Percentiles rank a stretch among this genome's conserved stretches.
Evolutionary conservation across 2,888 invertebrate genomes (phyloP).

Genomic region (Apoda limacodes): DNA sequence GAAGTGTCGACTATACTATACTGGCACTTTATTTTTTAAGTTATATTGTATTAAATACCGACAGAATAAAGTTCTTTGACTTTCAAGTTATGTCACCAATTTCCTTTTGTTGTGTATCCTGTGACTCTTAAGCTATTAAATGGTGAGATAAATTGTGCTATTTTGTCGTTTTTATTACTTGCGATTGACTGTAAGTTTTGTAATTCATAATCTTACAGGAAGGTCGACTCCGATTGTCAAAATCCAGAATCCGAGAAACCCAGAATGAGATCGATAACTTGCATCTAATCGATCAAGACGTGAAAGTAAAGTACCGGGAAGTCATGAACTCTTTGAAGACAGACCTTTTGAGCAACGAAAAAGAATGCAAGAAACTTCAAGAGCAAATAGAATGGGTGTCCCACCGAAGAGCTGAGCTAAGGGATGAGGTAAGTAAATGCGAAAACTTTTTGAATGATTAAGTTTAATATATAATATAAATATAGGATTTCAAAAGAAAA

Average conservation of each 20-base stretch:
- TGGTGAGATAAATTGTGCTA: background rate
- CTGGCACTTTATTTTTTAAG: too few relatives aligned
- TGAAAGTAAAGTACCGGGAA: slow-evolving; percentile 39
- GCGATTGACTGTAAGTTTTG: background rate
- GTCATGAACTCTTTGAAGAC: slow-evolving; percentile 46
- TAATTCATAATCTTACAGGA: slow-evolving; percentile 36
- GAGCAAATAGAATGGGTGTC: slow-evolving; percentile 63
- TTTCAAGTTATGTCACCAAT: background rate
- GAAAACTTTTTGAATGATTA: background rate
- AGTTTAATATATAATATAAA: too few relatives aligned
- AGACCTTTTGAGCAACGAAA: slow-evolving; percentile 46
- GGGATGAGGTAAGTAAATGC: slow-evolving; percentile 39
- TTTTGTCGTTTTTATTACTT: too few relatives aligned
- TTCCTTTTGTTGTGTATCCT: background rate
- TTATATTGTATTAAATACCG: too few relatives aligned
- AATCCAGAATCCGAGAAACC: slow-evolving; percentile 54
- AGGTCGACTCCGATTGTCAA: slow-evolving; percentile 50
- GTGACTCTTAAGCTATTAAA: background rate
- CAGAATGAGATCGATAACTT: slow-evolving; percentile 56
- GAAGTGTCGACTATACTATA: too few relatives aligned
- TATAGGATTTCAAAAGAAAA: too few relatives aligned
- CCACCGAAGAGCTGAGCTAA: slow-evolving; percentile 43
- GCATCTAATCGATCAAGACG: slow-evolving; percentile 49
- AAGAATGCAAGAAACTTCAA: slow-evolving; percentile 52
- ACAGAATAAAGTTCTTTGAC: too few relatives aligned